These are phyloP conservation scores for Anabacerthia variegaticeps DNA, from an alignment of 2,797 vertebrate genomes.

Conservation along the genomic window DNA sequence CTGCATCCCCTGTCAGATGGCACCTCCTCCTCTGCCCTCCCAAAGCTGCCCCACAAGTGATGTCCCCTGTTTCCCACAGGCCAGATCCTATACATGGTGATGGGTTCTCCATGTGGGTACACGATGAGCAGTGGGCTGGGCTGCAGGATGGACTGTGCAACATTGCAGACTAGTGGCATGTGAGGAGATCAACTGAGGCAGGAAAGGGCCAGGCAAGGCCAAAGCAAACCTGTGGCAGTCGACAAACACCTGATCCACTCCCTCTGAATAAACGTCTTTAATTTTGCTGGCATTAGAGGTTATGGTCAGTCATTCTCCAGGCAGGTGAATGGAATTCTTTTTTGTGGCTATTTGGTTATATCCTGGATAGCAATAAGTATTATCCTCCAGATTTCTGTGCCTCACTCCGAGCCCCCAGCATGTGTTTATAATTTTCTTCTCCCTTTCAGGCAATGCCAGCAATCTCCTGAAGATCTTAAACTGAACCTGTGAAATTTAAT, in stretches of 20 bases:
- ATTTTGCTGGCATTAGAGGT: not conserved
- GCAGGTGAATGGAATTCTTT: slow-evolving; percentile 42
- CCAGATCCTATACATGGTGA: rapidly evolving
- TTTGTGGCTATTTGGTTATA: not conserved
- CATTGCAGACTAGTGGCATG: not conserved
- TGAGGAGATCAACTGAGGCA: not conserved
- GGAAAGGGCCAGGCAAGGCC: not conserved
- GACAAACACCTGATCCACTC: not conserved
- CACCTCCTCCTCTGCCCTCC: not conserved
- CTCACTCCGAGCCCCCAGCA: not conserved
- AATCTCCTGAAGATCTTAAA: slow-evolving; percentile 47
- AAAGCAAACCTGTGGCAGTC: rapidly evolving
- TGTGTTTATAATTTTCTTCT: slow-evolving; percentile 48
- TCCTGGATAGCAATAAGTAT: slow-evolving; percentile 10
- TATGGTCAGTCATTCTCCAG: not conserved
- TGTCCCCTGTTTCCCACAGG: rapidly evolving
- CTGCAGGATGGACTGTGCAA: not conserved
- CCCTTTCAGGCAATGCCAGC: slow-evolving; percentile 60
- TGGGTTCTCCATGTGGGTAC: not conserved
- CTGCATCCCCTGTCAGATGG: not conserved
- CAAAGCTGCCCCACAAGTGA: rapidly evolving
- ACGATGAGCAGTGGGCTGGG: rapidly evolving
- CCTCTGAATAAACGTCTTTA: not conserved
- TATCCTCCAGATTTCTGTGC: slow-evolving; percentile 35
- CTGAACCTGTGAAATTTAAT: slow-evolving; percentile 49